These are phyloP conservation scores for Odobenus rosmarus DNA, from an alignment of 2,113 vertebrate genomes.

Conservation along the genomic window DNA sequence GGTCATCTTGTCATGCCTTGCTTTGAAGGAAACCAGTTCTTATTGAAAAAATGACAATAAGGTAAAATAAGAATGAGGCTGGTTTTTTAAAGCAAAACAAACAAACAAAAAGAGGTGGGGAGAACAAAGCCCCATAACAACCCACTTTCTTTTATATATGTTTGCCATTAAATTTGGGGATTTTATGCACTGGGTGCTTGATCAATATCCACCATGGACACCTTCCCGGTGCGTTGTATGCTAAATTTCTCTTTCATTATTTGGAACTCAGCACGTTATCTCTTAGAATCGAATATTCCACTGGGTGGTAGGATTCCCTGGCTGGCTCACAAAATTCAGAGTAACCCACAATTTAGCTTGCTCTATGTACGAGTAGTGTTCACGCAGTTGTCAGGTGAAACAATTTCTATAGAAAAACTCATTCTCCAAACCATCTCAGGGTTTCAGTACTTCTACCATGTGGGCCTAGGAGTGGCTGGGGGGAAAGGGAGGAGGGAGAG, in stretches of 20 bases:
- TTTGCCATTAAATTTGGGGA: not conserved
- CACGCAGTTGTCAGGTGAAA: not conserved
- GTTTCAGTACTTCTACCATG: not conserved
- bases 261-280: not conserved
- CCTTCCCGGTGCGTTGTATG: not conserved
- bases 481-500: not conserved
- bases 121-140: not conserved
- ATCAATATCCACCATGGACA: accelerated
- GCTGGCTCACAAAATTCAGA: constrained; percentile 18
- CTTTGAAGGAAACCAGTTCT: constrained; percentile 28
- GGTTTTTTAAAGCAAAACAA: not conserved
- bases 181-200: not conserved
- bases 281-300: not conserved
- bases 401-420: not conserved
- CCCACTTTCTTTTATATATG: not conserved
- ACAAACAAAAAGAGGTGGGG: not conserved
- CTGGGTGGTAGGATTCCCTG: not conserved
- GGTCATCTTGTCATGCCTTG: not conserved
- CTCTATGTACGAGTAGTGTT: not conserved
- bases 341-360: not conserved
- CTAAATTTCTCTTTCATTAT: not conserved
- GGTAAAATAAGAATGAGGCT: not conserved
- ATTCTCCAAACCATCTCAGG: not conserved
- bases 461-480: not conserved
- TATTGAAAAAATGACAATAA: constrained; percentile 7